These are phyloP conservation scores for Erebia ligea DNA, from an alignment of 2,888 invertebrate species.

Conservation along the genomic window DNA sequence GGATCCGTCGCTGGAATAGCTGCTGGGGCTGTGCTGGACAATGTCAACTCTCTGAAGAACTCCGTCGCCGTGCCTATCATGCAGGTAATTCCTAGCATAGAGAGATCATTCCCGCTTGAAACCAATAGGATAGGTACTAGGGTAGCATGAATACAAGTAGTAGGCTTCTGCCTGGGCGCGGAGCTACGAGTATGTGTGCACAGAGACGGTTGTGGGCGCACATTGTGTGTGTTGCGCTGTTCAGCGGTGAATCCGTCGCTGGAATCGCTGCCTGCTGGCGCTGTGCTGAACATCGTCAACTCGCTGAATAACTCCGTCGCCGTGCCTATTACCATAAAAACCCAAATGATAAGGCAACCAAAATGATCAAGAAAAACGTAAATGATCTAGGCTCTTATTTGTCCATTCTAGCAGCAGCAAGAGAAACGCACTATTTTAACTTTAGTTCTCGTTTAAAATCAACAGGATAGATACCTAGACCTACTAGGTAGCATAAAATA, in stretches of 20 bases:
- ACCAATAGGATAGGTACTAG: no score
- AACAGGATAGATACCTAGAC: no score
- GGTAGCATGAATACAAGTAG: constrained; percentile 81
- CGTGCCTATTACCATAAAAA: constrained; percentile 82
- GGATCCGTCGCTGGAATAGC: constrained; percentile 88
- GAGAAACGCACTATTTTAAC: no score
- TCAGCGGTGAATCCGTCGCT: constrained; percentile 86
- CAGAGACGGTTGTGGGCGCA: constrained; percentile 71
- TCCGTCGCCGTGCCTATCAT: constrained; percentile 82
- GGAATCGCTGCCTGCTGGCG: constrained; percentile 87
- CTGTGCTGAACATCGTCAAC: constrained; percentile 81
- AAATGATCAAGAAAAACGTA: no score
- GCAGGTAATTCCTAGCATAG: constrained; percentile 75
- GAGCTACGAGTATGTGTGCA: constrained; percentile 85
- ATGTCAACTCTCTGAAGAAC: constrained; percentile 73
- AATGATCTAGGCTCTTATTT: no score
- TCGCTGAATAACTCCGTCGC: constrained; percentile 72
- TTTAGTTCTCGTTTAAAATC: no score
- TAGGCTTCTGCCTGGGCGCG: constrained; percentile 91
- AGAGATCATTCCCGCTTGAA: not conserved
- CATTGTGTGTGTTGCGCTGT: constrained; percentile 84
- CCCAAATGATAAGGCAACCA: no score
- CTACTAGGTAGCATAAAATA: no score
- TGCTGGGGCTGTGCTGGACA: constrained; percentile 85
- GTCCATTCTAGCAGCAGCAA: no score